These are phyloP conservation scores for Amblyraja radiata DNA, from an alignment of 2,797 vertebrate species.

Conservation along the genomic window DNA sequence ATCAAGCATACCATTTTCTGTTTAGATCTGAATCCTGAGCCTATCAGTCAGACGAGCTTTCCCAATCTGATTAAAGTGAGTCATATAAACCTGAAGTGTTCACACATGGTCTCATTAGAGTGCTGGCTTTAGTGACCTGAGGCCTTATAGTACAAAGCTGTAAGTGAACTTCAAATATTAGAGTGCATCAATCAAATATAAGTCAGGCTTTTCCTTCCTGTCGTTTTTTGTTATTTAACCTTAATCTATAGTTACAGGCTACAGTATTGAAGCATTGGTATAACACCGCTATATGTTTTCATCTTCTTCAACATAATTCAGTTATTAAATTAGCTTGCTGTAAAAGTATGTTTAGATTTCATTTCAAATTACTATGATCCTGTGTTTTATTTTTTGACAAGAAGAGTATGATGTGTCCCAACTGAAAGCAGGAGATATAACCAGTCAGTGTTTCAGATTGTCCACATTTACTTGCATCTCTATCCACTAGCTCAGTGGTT, in stretches of 20 bases:
- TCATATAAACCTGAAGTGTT: conserved; percentile 59
- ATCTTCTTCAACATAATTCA: conserved; percentile 3
- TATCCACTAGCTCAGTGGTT: no score
- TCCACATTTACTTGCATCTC: background rate
- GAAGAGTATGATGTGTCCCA: background rate
- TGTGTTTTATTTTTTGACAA: conserved; percentile 4
- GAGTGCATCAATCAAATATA: conserved; percentile 79
- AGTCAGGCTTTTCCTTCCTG: conserved; percentile 82
- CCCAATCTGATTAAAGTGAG: conserved; percentile 65
- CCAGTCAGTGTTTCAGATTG: background rate
- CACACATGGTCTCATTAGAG: conserved; percentile 65
- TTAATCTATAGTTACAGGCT: conserved; percentile 25
- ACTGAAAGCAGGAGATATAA: background rate
- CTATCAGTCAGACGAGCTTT: conserved; percentile 71
- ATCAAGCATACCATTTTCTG: conserved; percentile 83
- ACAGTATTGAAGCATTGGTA: background rate
- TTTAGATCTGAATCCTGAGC: conserved; percentile 77
- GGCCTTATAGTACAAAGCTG: conserved; percentile 71
- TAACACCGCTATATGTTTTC: conserved; percentile 2
- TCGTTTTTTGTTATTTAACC: conserved; percentile 55
- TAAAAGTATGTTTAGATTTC: conserved; percentile 26
- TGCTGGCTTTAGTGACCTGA: conserved; percentile 64
- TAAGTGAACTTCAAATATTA: conserved; percentile 84
- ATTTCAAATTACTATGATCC: conserved; percentile 3
- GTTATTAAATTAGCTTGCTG: conserved; percentile 15